A percentile compares a stretch with the other conserved stretches of the same genome.
phyloP scores from a whole-genome alignment of 2,113 vertebrate species.

The Piaya cayana region DNA sequence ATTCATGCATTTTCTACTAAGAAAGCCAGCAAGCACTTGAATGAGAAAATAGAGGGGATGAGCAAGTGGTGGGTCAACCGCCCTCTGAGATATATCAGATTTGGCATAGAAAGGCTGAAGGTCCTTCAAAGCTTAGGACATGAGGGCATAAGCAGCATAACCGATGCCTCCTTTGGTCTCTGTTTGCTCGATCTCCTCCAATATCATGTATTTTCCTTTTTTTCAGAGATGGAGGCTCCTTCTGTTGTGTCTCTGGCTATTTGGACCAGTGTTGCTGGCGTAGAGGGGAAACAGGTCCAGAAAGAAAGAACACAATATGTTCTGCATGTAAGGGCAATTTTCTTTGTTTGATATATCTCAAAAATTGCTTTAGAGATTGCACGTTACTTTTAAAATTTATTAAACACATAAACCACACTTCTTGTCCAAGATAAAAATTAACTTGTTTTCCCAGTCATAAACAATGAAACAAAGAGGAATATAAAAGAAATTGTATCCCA shows the following conservation, averaged over 20 bases:
- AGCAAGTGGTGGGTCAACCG: background rate
- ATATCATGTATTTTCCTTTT: background rate
- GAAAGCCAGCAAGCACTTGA: background rate
- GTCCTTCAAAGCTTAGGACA: background rate
- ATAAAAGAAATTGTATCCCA: background rate
- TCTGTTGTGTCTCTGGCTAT: background rate
- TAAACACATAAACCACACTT: background rate
- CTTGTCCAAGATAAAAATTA: background rate
- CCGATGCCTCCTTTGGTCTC: background rate
- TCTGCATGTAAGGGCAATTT: background rate
- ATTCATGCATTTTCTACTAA: background rate
- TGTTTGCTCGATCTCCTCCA: background rate
- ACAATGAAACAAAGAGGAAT: background rate
- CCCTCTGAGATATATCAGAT: background rate
- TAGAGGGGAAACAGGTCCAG: background rate
- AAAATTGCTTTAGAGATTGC: background rate
- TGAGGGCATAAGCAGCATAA: background rate
- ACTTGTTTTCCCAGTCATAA: background rate
- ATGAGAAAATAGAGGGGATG: background rate
- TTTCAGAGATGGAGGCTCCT: background rate
- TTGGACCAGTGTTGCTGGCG: background rate
- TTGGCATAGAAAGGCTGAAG: background rate
- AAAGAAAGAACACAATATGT: background rate
- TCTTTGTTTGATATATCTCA: background rate
- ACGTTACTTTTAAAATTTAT: background rate